Percentiles rank a stretch among this genome's conserved stretches.
Evolutionary conservation across 2,888 invertebrate species (phyloP).

Genomic region (Sesamia inferens): DNA sequence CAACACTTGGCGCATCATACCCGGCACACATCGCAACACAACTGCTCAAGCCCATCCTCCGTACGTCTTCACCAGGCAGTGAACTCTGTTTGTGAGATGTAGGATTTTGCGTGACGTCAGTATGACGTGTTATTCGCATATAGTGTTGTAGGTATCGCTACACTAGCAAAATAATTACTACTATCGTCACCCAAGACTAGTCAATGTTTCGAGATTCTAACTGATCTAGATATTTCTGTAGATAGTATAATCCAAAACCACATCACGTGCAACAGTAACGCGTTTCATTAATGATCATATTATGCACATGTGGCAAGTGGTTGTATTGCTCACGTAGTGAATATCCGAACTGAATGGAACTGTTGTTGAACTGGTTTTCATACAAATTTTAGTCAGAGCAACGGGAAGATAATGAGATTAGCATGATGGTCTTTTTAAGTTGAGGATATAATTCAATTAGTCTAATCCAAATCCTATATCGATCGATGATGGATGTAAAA

Average conservation of each 20-base stretch:
- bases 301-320: conserved; percentile 44
- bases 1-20: no score
- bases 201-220: neutral
- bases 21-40: no score
- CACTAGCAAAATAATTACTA: no score
- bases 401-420: neutral
- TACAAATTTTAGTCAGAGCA: conserved; percentile 14
- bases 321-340: conserved; percentile 38
- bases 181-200: no score
- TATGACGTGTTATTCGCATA: no score
- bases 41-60: no score
- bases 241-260: conserved; percentile 31
- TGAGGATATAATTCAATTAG: neutral
- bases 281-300: conserved; percentile 42
- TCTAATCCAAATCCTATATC: neutral
- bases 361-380: conserved; percentile 23
- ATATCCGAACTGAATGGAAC: conserved; percentile 24
- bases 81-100: no score
- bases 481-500: no score
- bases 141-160: no score
- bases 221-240: conserved; percentile 3
- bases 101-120: no score
- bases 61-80: no score
- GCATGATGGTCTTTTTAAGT: neutral
- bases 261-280: conserved; percentile 53